Base-by-base conservation (phyloP, 2,888 invertebrate genomes). In the Nephrocerus scutellatus region DNA sequence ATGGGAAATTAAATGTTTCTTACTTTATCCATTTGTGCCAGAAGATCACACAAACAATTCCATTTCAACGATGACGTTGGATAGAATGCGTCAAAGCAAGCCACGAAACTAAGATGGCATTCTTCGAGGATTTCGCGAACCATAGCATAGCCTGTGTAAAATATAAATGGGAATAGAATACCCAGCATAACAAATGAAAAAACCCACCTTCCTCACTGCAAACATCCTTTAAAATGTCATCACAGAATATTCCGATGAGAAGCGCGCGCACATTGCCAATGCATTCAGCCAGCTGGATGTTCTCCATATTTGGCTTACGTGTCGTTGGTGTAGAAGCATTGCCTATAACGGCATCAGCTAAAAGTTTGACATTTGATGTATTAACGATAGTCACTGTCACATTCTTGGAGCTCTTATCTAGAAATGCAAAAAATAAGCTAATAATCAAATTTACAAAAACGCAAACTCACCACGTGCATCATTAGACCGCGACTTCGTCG, bases 51-150 rank as follows among this genome's bases (percentile, higher is more conserved):
- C 1, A 96, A 71, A 56, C 88, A 87, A 48, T 83, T 83, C 93
- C 95, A 95, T 63, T 95, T 95, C 35, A 95, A 71, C 36, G 82
- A 82, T 0, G 89, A 86, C 0, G 92, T 93, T 0, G 96, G 95
- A 67, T 91, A 95, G 70, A 97, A 96, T 0, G 91, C 91, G 66
- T 95, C 91, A 59, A 92, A 96, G 60, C 95, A 92, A 4, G 85
- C 76, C 2, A 89, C 84, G 60, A 92, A 89, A 2, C 93, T 91
- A 37, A 80, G 79, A 52, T 93, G 90, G 40, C 91, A 90, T 64
- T 96, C 93, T 36, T 85, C 84, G 37, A 93, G 69, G 48, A 95
- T 84, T 21, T 82, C 77, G 36, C 75, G 74, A 3, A 80, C 79
- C 74, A 84, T 72, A 40, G 77, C 76, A 28, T 75, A 58, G 9